Percentiles rank a stretch among this genome's conserved stretches.
These are phyloP conservation scores for Lasioglossum marginatum DNA, from an alignment of 2,888 invertebrate species.

Conservation along the genomic window DNA sequence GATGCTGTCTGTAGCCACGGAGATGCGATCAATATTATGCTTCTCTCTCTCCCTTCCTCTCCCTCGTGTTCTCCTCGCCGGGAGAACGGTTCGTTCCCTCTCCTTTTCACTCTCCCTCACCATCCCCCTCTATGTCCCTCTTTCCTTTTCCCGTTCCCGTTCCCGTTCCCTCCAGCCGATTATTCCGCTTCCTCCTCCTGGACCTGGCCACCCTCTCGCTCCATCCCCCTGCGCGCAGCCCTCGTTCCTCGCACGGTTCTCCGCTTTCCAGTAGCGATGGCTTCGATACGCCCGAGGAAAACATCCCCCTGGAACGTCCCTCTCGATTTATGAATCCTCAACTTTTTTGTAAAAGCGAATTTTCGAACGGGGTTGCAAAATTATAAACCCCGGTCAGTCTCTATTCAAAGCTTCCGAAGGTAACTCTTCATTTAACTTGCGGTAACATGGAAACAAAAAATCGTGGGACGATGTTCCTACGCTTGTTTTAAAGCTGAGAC, in stretches of 20 bases:
- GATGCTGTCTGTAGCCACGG: constrained; percentile 83
- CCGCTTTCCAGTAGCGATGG: constrained; percentile 46
- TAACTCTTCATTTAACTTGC: background rate
- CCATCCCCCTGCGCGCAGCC: background rate
- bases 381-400: background rate
- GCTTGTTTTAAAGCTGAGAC: background rate
- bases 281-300: constrained; percentile 29
- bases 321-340: background rate
- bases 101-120: constrained; percentile 30
- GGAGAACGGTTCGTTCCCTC: constrained; percentile 17
- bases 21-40: constrained; percentile 84
- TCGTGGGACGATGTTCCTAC: background rate
- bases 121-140: background rate
- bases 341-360: background rate
- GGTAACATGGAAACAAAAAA: background rate
- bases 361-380: background rate
- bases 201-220: constrained; percentile 20
- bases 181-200: constrained; percentile 53
- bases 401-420: background rate
- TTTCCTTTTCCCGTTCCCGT: constrained; percentile 41
- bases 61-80: constrained; percentile 34
- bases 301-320: background rate
- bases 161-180: constrained; percentile 48
- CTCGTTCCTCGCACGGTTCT: constrained; percentile 16
- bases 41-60: constrained; percentile 64